phyloP scores from a whole-genome alignment of 2,797 vertebrate genomes.

The Rhinichthys osculus region DNA sequence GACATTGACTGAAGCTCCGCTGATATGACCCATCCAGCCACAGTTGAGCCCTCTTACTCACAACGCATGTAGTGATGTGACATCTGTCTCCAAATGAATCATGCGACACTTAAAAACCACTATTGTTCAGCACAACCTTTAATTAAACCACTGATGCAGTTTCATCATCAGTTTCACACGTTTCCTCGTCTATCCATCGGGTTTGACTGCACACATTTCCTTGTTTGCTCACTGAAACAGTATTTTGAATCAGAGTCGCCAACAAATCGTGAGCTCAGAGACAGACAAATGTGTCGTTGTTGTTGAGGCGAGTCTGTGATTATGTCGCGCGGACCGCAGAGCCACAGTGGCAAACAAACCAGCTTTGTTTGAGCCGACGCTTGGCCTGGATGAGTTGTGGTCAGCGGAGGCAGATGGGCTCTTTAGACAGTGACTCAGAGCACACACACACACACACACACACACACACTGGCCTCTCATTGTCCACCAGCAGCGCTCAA shows the following conservation, averaged over 20 bases:
- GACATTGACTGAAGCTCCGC: neutral
- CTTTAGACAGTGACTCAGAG: constrained; percentile 44
- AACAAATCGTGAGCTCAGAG: neutral
- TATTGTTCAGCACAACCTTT: constrained; percentile 13
- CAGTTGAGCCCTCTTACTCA: neutral
- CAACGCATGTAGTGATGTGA: neutral
- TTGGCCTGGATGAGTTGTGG: constrained; percentile 35
- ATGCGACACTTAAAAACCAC: neutral
- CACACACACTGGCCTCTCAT: constrained; percentile 5
- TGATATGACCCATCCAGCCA: neutral
- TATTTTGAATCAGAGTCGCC: neutral
- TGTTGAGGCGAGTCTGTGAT: constrained; percentile 26
- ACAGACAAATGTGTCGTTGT: neutral
- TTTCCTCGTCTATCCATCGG: neutral
- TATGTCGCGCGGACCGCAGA: constrained; percentile 1
- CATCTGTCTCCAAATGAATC: constrained; percentile 23
- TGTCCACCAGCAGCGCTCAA: neutral
- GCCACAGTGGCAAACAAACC: constrained; percentile 14
- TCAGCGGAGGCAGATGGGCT: constrained; percentile 49
- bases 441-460: constrained; percentile 42
- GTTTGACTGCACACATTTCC: constrained; percentile 6
- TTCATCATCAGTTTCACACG: neutral
- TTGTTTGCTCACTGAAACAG: neutral
- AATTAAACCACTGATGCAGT: constrained; percentile 21
- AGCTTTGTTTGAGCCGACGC: constrained; percentile 43